Evolutionary conservation across 1,140 invertebrate genomes (phyloP), one percentile per base, ranked within the genome.

Genomic region (Drosophila melanica): DNA sequence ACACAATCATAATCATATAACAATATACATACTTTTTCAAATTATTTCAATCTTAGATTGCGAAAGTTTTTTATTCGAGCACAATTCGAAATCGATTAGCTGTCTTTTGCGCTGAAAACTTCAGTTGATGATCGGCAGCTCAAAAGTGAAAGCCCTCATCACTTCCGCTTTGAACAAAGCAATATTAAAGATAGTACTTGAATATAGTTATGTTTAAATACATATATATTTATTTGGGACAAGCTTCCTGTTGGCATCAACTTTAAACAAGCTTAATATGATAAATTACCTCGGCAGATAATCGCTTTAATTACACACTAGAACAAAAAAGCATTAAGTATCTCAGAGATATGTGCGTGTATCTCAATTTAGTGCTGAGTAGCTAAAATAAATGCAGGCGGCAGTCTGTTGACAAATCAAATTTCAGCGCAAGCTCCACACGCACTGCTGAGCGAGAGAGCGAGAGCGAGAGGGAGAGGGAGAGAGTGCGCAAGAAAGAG

Each of bases 231-330:
- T 74, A 87, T 79, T 64, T 86, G 60, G 82, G 33, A 10, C 82
- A 64, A 55, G 30, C 67, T 87, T 86, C 82, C 82, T 87, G 82
- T 53, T 50, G 33, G 37, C 51, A 23, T 10, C 18, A 45, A 42
- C 20, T 41, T 45, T 68, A 77, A 79, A 82, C 79, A 68, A 66
- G 79, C 75, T 64, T 82, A 79, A 82, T 86, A 62, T 66, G 68
- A 73, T 79, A 66, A 68, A 76, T 73, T 87, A 70, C 65, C 75
- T 55, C 47, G 67, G 23, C 16, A 67, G 79, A 77, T 79, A 79
- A 76, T 65, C 76, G 51, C 68, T 87, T 87, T 86, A 86, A 86
- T 86, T 86, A 73, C 57, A 53, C 70, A 53, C 67, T 79, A 78
- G 76, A 87, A 87, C 79, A 89, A 86, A 55, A 62, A 35, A 35